Percentiles rank a stretch among this genome's conserved stretches.
These are phyloP conservation scores for Hippoglossus hippoglossus DNA, from an alignment of 2,797 vertebrate species.

Conservation along the genomic window DNA sequence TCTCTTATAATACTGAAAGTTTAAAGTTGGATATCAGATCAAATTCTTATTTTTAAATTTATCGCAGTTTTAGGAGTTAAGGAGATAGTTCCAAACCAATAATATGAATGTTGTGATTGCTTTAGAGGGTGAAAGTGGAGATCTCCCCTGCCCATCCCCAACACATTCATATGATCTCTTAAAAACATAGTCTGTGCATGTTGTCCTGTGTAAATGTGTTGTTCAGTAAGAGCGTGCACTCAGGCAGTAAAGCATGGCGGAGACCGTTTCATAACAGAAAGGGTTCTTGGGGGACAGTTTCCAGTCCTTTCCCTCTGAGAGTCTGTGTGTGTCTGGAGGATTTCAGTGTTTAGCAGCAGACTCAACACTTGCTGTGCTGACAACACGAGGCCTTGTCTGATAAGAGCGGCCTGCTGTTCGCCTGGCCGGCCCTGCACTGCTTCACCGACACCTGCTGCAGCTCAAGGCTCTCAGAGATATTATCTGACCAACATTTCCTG, in stretches of 20 bases:
- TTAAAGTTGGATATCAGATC: too few species aligned
- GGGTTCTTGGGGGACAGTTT: conserved; percentile 12
- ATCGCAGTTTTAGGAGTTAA: too few species aligned
- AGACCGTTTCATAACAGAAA: conserved; percentile 34
- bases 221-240: conserved; percentile 6
- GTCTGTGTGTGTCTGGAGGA: conserved; percentile 59
- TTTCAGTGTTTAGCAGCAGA: conserved; percentile 73
- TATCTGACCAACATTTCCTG: conserved; percentile 43
- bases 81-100: too few species aligned
- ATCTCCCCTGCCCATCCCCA: neutral
- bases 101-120: too few species aligned
- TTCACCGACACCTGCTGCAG: conserved; percentile 80
- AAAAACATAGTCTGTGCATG: neutral
- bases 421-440: conserved; percentile 62
- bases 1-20: too few species aligned
- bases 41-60: too few species aligned
- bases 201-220: conserved; percentile 9
- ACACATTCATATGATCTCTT: neutral
- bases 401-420: conserved; percentile 79
- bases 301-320: conserved; percentile 36
- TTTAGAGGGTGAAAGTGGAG: neutral
- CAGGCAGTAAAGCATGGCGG: conserved; percentile 8
- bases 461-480: conserved; percentile 36
- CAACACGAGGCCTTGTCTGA: conserved; percentile 79
- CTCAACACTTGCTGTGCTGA: conserved; percentile 79